Conservation (phyloP, 2,113 vertebrate species). For the Deroptyus accipitrinus region DNA sequence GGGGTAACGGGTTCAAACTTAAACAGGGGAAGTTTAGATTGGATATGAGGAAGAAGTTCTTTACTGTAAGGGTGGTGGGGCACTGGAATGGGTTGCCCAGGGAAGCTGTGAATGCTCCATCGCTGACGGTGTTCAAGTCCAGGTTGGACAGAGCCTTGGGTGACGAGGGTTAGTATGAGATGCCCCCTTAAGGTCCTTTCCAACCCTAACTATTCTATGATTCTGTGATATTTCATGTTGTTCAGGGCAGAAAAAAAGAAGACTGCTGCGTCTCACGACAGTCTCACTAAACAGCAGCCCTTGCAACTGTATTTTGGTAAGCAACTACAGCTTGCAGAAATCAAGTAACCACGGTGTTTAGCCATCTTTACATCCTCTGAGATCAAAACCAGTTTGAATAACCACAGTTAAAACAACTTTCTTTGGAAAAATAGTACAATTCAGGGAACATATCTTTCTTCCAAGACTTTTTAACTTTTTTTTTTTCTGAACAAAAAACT, state of each 20-base stretch:
- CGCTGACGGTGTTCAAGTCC: no score
- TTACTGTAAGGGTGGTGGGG: no score
- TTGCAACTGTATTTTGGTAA: not conserved
- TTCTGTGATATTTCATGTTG: not conserved
- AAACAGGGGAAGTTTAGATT: no score
- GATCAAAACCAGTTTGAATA: not conserved
- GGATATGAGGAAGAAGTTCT: no score
- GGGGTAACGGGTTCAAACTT: no score
- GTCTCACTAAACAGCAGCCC: not conserved
- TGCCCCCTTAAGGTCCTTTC: not conserved
- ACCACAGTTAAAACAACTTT: not conserved
- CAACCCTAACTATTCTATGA: not conserved
- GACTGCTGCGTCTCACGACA: not conserved
- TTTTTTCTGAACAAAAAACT: not conserved
- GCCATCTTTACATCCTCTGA: not conserved
- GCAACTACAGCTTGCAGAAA: constrained; percentile 11
- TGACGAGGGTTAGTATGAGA: not conserved
- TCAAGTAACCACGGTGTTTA: not conserved
- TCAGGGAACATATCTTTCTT: not conserved
- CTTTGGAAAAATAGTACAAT: not conserved
- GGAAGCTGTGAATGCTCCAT: no score
- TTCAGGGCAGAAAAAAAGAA: not conserved
- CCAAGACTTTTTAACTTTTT: not conserved
- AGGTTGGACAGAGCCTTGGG: not conserved
- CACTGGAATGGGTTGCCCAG: no score